Evolutionary conservation across 2,888 invertebrate species (phyloP), one percentile per base, ranked within the genome.

Genomic region (Acrobasis suavella): DNA sequence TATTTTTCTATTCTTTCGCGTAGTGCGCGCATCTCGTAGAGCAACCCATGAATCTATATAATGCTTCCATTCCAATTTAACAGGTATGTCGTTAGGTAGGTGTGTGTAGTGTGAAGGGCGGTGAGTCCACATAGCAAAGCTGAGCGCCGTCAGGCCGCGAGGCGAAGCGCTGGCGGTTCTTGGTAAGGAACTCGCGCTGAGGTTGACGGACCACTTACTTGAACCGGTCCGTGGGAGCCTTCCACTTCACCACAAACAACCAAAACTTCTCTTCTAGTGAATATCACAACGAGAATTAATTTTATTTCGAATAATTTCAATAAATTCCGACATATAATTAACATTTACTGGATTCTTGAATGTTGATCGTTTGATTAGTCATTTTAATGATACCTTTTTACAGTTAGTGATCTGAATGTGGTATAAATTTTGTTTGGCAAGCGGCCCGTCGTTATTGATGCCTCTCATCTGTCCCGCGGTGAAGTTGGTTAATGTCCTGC

Each of bases 301-400:
- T 85, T 80, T 78, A 82, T 85, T 85, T 85, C 78, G 75, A 83
- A 85, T 81, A 87, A 84, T 86, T 86, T 86, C 81, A 80, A 86
- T 85, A 86, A 85, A 85, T 85, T 83, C 80, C 81, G 71, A 80
- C 83, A 82, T 86, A 84, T 87, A 85, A 88, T 88, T 86, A 87
- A 85, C 86, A 87, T 88, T 87, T 77, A 83, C 83, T 82, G 83
- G 82, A 86, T 85, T 87, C 85, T 87, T 86, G 81, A 81, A 80
- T 83, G 82, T 86, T 85, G 83, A 85, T 84, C 83, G 84, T 86
- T 87, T 88, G 86, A 87, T 87, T 86, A 86, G 87, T 87, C 81
- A 86, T 86, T 87, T 86, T 86, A 86, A 86, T 86, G 83, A 84
- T 82, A 77, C 76, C 75, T 82, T 82, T 84, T 87, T 87, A 89